phyloP scores from a whole-genome alignment of 2,113 vertebrate species.

The Crypturellus undulatus region DNA sequence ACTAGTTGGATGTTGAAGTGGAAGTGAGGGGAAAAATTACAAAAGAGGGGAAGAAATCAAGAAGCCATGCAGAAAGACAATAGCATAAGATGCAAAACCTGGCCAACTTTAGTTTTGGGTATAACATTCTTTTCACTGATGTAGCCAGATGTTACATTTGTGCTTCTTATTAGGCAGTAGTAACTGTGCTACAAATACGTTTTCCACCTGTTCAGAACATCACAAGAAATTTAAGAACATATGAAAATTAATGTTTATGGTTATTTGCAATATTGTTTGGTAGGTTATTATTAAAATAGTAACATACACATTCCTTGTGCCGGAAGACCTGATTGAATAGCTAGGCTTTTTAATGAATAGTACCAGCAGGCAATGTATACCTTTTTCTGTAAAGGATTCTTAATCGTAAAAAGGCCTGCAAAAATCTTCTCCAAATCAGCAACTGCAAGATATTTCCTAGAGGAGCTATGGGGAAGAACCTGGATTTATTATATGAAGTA shows the following conservation, averaged over 20 bases:
- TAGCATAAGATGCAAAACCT: neutral
- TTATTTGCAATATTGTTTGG: neutral
- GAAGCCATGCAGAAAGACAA: neutral
- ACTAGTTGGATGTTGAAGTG: neutral
- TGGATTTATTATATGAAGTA: neutral
- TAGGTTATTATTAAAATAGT: neutral
- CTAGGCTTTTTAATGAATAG: neutral
- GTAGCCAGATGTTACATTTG: neutral
- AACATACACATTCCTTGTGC: neutral
- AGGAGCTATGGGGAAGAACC: neutral
- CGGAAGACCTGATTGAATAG: neutral
- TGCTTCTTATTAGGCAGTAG: neutral
- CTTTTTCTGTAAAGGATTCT: neutral
- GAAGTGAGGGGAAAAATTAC: neutral
- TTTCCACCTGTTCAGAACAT: neutral
- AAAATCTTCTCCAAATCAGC: neutral
- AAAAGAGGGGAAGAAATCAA: neutral
- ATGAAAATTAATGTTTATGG: neutral
- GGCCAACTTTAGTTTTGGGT: neutral
- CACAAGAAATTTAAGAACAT: neutral
- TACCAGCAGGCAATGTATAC: fast-evolving
- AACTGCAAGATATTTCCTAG: neutral
- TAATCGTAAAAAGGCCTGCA: neutral
- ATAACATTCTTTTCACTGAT: neutral
- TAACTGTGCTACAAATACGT: neutral